Conservation (phyloP, 2,113 vertebrate species). For the Cichladusa arquata region DNA sequence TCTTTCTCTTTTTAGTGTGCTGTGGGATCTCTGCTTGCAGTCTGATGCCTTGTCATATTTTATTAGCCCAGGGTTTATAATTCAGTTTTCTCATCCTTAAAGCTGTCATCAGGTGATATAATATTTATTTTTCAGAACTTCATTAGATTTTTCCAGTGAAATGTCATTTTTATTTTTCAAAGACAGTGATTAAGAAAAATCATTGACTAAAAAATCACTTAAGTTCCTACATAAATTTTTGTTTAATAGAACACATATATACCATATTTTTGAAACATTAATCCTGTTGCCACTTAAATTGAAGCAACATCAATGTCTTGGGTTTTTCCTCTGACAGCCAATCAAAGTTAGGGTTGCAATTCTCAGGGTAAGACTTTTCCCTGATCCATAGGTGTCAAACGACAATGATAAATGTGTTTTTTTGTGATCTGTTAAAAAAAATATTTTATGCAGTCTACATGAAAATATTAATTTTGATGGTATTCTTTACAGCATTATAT, state of each 20-base stretch:
- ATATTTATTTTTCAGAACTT: conserved; percentile 5
- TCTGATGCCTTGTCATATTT: conserved; percentile 11
- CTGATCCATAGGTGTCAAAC: not conserved
- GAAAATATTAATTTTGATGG: not conserved
- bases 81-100: conserved; percentile 24
- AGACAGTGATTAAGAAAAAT: not conserved
- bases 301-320: not conserved
- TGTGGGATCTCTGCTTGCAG: not conserved
- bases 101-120: not conserved
- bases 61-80: conserved; percentile 18
- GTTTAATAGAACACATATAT: not conserved
- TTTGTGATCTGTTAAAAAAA: not conserved
- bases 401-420: fast-evolving
- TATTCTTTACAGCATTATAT: not conserved
- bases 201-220: not conserved
- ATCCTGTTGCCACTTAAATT: not conserved
- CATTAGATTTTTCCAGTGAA: not conserved
- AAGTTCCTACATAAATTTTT: not conserved
- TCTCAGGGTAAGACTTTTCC: not conserved
- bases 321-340: not conserved
- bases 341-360: not conserved
- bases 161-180: not conserved
- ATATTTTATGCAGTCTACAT: not conserved
- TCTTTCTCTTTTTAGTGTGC: conserved; percentile 1
- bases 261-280: not conserved